Conservation (phyloP, 30 jellyfish, hydroid and myxozoan genomes). For the Hydractinia echinata region DNA sequence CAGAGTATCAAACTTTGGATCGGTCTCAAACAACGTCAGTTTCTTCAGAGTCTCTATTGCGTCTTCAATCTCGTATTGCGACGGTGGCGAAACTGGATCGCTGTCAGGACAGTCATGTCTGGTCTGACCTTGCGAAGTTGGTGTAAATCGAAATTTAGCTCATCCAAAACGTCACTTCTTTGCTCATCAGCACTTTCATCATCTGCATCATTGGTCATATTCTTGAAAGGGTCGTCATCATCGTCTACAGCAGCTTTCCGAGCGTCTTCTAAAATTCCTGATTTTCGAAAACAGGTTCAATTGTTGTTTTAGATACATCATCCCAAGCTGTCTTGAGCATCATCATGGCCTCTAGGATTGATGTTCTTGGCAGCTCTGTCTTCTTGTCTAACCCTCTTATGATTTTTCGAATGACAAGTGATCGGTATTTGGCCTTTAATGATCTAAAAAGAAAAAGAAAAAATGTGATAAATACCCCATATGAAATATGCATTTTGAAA, state of each 20-base stretch:
- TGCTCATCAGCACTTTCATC: too few relatives aligned
- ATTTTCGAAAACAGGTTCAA: slow-evolving; percentile 37
- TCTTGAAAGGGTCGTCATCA: background rate
- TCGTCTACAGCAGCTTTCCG: slow-evolving; percentile 28
- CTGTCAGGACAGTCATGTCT: slow-evolving; percentile 28
- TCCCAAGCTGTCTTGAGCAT: slow-evolving; percentile 53
- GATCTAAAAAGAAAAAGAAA: too few relatives aligned
- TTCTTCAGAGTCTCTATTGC: too few relatives aligned
- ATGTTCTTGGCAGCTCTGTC: too few relatives aligned
- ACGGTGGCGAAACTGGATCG: slow-evolving; percentile 30
- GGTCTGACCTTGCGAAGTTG: slow-evolving; percentile 42
- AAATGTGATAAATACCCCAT: too few relatives aligned
- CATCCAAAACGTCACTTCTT: slow-evolving; percentile 33
- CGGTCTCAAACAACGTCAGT: too few relatives aligned
- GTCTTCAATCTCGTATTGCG: too few relatives aligned
- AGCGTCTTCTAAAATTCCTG: slow-evolving; percentile 40
- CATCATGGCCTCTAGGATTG: slow-evolving; percentile 30
- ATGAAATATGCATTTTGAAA: too few relatives aligned
- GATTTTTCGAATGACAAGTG: too few relatives aligned
- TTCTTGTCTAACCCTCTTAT: too few relatives aligned
- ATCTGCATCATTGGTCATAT: background rate
- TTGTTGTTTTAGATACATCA: slow-evolving; percentile 1
- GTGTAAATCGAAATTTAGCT: slow-evolving; percentile 26
- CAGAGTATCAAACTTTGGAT: too few relatives aligned
- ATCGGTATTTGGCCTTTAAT: too few relatives aligned